Conservation (phyloP, 2,797 vertebrate genomes). For the Vireo griseus region DNA sequence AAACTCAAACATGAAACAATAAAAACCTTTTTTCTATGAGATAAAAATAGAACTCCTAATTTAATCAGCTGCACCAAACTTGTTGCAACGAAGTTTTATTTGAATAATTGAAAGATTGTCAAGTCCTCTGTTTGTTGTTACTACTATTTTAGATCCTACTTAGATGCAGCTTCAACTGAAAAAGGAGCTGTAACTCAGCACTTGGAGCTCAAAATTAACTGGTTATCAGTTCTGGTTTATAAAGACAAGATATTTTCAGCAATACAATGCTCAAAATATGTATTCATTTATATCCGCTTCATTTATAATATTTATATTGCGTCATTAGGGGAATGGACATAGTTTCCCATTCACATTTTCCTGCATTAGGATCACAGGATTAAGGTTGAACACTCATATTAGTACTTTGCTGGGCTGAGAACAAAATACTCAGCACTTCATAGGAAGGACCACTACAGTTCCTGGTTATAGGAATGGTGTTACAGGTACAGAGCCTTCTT, state of each 20-base stretch:
- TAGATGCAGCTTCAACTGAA: not conserved
- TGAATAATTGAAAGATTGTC: not conserved
- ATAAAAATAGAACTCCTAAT: not conserved
- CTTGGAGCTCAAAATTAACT: not conserved
- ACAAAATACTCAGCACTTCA: not conserved
- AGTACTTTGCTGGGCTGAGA: not conserved
- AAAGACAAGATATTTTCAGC: not conserved
- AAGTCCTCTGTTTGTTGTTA: not conserved
- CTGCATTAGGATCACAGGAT: not conserved
- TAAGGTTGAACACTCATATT: not conserved
- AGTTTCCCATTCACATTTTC: not conserved
- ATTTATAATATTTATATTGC: too few relatives aligned
- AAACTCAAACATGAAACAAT: not conserved
- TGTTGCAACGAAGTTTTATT: not conserved
- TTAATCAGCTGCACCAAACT: not conserved
- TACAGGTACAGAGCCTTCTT: not conserved
- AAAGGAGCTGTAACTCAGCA: not conserved
- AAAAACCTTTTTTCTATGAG: not conserved
- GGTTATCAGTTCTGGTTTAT: not conserved
- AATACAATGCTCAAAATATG: not conserved
- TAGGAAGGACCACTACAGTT: not conserved
- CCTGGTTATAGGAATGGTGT: not conserved
- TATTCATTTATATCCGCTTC: not conserved
- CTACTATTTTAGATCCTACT: not conserved
- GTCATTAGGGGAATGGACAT: not conserved